Conservation (phyloP, 2,113 vertebrate species). For the Verasper variegatus region DNA sequence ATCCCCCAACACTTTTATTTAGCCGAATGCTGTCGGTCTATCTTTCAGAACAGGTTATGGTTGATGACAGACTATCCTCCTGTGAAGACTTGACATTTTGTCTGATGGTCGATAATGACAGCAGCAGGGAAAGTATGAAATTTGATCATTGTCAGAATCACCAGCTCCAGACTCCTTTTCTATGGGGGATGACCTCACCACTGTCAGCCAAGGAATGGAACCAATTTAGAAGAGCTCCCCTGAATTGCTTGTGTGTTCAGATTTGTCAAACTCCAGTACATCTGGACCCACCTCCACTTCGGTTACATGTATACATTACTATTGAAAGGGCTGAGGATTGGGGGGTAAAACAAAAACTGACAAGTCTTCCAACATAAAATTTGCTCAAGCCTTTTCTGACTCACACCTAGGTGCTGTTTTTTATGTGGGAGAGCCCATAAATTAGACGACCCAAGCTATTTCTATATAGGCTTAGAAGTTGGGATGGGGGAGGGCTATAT, state of each 20-base stretch:
- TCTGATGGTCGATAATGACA: conserved; percentile 57
- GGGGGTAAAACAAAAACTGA: conserved; percentile 67
- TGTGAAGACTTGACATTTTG: conserved; percentile 34
- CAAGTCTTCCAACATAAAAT: conserved; percentile 56
- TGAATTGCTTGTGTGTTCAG: conserved; percentile 71
- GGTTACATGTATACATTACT: conserved; percentile 59
- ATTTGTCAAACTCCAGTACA: conserved; percentile 70
- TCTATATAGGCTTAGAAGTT: conserved; percentile 66
- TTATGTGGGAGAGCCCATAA: conserved; percentile 71
- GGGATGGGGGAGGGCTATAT: conserved; percentile 52
- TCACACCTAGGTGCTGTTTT: conserved; percentile 60
- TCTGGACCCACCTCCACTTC: conserved; percentile 70
- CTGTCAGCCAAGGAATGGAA: conserved; percentile 80
- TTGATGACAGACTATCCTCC: conserved; percentile 44
- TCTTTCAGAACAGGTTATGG: conserved; percentile 53
- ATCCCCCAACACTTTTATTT: neutral
- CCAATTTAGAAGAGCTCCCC: conserved; percentile 74
- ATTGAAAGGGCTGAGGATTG: conserved; percentile 31
- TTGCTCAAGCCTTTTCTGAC: conserved; percentile 48
- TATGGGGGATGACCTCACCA: conserved; percentile 73
- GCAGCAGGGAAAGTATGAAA: conserved; percentile 62
- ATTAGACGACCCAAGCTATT: conserved; percentile 71
- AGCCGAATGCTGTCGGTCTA: conserved; percentile 33
- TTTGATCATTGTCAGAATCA: conserved; percentile 54
- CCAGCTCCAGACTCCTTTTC: conserved; percentile 31